Evolutionary conservation across 2,113 vertebrate species (phyloP).

Genomic region (Rhynchopsitta pachyrhyncha): DNA sequence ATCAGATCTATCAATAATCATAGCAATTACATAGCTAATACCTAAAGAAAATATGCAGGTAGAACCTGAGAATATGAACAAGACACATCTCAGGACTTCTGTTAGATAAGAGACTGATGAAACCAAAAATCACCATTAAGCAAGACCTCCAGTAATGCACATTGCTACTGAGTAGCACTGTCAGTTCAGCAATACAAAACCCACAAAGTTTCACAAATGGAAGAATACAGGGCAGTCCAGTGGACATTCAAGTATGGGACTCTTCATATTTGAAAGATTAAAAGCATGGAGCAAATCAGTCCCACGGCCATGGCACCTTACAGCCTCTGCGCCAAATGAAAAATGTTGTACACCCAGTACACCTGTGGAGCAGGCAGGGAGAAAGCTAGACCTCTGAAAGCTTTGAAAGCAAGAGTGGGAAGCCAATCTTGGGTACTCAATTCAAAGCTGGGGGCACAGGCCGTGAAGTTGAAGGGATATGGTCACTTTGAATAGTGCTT

Average conservation of each 20-base stretch:
- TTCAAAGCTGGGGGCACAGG: neutral
- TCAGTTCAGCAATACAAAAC: neutral
- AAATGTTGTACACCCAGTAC: neutral
- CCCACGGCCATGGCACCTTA: neutral
- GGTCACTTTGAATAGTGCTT: neutral
- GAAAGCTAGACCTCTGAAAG: neutral
- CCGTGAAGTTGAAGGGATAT: neutral
- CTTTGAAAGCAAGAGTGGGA: neutral
- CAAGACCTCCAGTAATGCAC: neutral
- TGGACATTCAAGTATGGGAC: neutral
- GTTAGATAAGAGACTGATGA: neutral
- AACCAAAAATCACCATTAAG: neutral
- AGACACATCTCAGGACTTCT: neutral
- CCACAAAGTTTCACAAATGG: neutral
- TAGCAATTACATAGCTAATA: neutral
- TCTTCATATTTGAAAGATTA: neutral
- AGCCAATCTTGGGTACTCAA: neutral
- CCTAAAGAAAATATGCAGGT: neutral
- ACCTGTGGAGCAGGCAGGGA: neutral
- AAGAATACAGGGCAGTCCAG: neutral
- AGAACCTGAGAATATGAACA: neutral
- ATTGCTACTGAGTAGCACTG: neutral
- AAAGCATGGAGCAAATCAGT: neutral
- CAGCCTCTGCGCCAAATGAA: neutral
- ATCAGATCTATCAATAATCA: neutral